Base-by-base conservation (phyloP, 2,888 invertebrate genomes). In the Eupithecia exiguata region DNA sequence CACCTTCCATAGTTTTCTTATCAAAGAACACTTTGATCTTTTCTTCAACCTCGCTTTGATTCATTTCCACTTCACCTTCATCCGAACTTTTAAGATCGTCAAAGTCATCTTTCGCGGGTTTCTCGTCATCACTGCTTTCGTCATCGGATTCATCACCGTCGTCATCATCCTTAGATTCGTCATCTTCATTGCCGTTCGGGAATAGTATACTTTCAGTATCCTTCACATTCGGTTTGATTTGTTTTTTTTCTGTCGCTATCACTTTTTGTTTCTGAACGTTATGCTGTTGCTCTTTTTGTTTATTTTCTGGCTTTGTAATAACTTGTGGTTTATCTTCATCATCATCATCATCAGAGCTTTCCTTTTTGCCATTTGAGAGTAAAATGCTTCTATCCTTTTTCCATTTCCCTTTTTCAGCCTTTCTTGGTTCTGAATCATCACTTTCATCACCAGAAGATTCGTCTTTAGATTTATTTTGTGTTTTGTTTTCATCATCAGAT, bases 21-120 rank as follows among this genome's bases (percentile, higher is more conserved):
- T 92, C 87, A 70, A 94, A 92, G 78, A 93, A 89, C 0, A 90
- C 86, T 25, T 80, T 84, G 58, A 93, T 89, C 74, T 85, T 88
- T 25, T 85, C 84, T 16, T 78, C 81, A 74, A 85, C 86, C 70
- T 84, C 87, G 25, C 78, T 75, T n/a, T 78, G 36, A 30, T 72
- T 81, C 16, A 82, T 78, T 63, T 86, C 86, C 75, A 86, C 83
- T 68, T 86, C 88, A 75, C 87, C 86, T 70, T 93, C 93, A 7
- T 94, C 94, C 40, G 95, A 92, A 43, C 71, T 93, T 78, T 91
- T 94, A n/a, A 95, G 86, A 85, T 95, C 95, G 18, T 93, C 91
- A 16, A 94, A 87, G 85, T 91, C 83, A 75, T 84, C 82, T 62
- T 71, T 77, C 78, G 70, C 63, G n/a, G 66, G 21, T 62, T 36